phyloP scores from a whole-genome alignment of 2,888 invertebrate species.

The Chalcosyrphus nemorum region DNA sequence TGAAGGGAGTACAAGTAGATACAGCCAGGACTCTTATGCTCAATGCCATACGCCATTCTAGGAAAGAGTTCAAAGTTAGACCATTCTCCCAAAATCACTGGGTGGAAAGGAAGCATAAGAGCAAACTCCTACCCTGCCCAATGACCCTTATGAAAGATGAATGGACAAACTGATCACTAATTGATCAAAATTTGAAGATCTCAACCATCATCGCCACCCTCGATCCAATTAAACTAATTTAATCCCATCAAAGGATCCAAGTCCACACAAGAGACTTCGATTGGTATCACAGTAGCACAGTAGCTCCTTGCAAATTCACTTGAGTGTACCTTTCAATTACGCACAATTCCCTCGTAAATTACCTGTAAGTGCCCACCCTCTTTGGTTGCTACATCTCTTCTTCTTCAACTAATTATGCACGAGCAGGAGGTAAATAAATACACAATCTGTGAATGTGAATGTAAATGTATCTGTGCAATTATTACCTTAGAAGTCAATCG shows the following conservation, averaged over 20 bases:
- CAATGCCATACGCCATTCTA: too few species aligned
- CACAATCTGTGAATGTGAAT: background rate
- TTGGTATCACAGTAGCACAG: background rate
- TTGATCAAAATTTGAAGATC: too few species aligned
- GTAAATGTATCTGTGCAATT: background rate
- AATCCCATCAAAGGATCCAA: background rate
- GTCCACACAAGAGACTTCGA: background rate
- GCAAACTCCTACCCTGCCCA: too few species aligned
- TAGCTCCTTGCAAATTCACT: background rate
- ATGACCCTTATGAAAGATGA: too few species aligned
- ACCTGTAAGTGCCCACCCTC: background rate
- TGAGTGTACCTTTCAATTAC: slow-evolving; percentile 21
- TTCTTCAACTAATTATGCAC: slow-evolving; percentile 23
- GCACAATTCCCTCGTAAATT: slow-evolving; percentile 9
- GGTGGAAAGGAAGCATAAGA: too few species aligned
- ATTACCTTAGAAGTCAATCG: background rate
- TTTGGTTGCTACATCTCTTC: too few species aligned
- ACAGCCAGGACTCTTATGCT: too few species aligned
- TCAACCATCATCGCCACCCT: too few species aligned
- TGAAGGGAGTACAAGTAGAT: too few species aligned
- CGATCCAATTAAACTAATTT: background rate
- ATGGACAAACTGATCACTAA: too few species aligned
- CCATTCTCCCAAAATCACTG: too few species aligned
- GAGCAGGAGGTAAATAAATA: background rate
- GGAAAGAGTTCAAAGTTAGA: too few species aligned